Base-by-base conservation (phyloP, 53 echinoderm and acorn worm genomes). In the Paracentrotus lividus region DNA sequence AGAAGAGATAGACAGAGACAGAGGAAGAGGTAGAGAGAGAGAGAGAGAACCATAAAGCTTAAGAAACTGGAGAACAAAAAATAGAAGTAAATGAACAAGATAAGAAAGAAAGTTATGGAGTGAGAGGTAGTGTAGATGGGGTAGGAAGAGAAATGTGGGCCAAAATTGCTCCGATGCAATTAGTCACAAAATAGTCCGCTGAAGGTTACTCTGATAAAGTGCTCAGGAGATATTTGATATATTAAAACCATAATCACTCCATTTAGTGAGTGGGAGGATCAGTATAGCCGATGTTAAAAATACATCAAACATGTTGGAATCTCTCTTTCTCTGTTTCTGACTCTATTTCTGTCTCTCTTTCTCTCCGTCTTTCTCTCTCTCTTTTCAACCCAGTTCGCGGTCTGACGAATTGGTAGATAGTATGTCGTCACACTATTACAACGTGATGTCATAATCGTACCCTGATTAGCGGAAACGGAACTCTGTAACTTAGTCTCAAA, bases 141-240 rank as follows among this genome's bases (percentile, higher is more conserved):
- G 23, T 8, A 26, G 84, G 49, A 18, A 33, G 34, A 69, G 26
- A 68, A 16, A 36, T n/a, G 69, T 16, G 38, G 15, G 67, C 13
- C 33, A 36, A 72, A 18, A 40, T 14, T 40, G 14, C 15, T 34
- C 20, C 5, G 69, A 69, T 69, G 38, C 36, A 36, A 34, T 5
- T 69, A 69, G 36, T 4, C n/a, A 72, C 72, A 40, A 72, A 72
- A 72, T 72, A 72, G 72, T 72, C 36, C 40, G 18, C 72, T 72
- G 85, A 85, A 85, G 47, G 85, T 85, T 49, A 85, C 26, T 49
- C 2, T 85, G 26, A 49, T 85, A 47, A 36, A 51, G 85, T 51
- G 51, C 47, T 51, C 85, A 51, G 85, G 31, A 85, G 85, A 47
- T 29, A 85, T 85, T 85, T 27, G 85, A 85, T 85, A 85, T 51